phyloP scores from a whole-genome alignment of 2,113 vertebrate species.

The Hippoglossus stenolepis region DNA sequence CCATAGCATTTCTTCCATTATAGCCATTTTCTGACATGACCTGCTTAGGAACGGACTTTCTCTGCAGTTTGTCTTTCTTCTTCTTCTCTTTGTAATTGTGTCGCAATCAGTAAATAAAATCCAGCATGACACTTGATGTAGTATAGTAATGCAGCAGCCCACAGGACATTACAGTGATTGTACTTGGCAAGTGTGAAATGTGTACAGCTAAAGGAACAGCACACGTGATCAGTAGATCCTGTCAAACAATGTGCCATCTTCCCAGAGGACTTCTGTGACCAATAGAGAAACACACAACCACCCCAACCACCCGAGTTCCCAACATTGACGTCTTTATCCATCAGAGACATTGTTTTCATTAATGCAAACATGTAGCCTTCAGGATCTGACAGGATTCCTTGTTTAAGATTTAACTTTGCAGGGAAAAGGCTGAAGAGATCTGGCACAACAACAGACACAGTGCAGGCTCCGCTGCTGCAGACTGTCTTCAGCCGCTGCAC shows the following conservation, averaged over 20 bases:
- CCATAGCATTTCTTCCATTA: too few relatives aligned
- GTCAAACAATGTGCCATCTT: constrained; percentile 24
- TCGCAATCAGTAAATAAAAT: background rate
- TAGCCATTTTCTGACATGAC: too few relatives aligned
- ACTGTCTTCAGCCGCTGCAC: constrained; percentile 44
- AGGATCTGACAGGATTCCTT: constrained; percentile 55
- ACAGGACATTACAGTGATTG: background rate
- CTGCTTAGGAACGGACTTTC: too few relatives aligned
- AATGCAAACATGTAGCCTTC: constrained; percentile 55
- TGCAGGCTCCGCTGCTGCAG: constrained; percentile 24
- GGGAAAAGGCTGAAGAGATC: constrained; percentile 58
- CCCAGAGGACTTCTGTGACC: constrained; percentile 42
- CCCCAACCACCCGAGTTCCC: constrained; percentile 9
- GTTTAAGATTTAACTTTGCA: constrained; percentile 61
- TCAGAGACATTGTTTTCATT: constrained; percentile 58
- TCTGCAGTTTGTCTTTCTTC: too few relatives aligned
- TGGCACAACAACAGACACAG: constrained; percentile 61
- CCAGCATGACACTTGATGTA: background rate
- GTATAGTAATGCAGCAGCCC: background rate
- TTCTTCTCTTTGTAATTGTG: background rate
- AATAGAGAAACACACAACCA: constrained; percentile 26
- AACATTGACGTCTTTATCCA: constrained; percentile 63
- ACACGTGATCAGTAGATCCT: background rate
- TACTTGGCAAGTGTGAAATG: background rate
- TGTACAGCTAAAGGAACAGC: background rate